These are phyloP conservation scores for Bhutanitis thaidina DNA, from an alignment of 2,888 invertebrate genomes.

Conservation along the genomic window DNA sequence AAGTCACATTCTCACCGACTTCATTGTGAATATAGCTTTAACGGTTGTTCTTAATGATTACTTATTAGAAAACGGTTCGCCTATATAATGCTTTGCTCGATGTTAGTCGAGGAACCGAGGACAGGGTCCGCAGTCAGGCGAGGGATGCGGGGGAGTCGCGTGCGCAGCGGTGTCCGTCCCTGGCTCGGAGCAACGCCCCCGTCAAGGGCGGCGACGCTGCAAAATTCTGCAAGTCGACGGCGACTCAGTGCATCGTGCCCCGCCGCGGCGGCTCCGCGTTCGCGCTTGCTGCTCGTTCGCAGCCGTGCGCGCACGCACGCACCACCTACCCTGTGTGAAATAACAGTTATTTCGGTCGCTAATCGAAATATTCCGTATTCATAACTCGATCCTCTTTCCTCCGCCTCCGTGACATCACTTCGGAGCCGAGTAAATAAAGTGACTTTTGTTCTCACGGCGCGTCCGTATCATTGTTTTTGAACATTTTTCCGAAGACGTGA, in stretches of 20 bases:
- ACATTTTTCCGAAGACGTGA: conserved; percentile 42
- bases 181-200: conserved; percentile 78
- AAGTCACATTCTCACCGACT: background rate
- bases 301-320: conserved; percentile 44
- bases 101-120: conserved; percentile 24
- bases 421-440: conserved; percentile 36
- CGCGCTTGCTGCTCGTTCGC: conserved; percentile 52
- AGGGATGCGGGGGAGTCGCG: conserved; percentile 65
- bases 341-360: conserved; percentile 76
- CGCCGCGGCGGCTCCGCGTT: conserved; percentile 77
- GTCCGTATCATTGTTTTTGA: conserved; percentile 45
- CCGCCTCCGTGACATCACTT: conserved; percentile 31
- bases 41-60: conserved; percentile 5
- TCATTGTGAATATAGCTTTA: background rate
- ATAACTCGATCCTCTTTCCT: conserved; percentile 54
- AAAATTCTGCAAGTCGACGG: conserved; percentile 75
- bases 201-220: conserved; percentile 79
- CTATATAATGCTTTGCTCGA: conserved; percentile 33
- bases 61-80: conserved; percentile 23
- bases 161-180: conserved; percentile 74
- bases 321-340: conserved; percentile 65
- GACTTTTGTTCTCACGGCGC: conserved; percentile 45
- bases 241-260: conserved; percentile 75
- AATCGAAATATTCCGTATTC: conserved; percentile 75
- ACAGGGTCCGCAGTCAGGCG: conserved; percentile 43